These are phyloP conservation scores for Danio rerio DNA, from an alignment of 2,113 vertebrate species.

Conservation along the genomic window DNA sequence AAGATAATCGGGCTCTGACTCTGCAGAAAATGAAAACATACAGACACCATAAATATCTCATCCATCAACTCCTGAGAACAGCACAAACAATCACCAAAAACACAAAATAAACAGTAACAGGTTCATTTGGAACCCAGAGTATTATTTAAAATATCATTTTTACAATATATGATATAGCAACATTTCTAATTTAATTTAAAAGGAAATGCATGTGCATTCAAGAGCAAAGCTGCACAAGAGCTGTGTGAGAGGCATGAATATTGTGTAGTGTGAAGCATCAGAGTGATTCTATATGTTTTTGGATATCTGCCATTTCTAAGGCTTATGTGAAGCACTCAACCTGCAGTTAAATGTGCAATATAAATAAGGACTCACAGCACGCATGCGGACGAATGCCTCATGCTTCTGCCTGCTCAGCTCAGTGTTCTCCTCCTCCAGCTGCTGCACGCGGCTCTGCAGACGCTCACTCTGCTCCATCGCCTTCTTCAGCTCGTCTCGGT, in stretches of 20 bases:
- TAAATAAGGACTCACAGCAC: constrained; percentile 68
- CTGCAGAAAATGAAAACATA: no score
- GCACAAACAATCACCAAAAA: no score
- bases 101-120: not conserved
- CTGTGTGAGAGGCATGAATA: no score
- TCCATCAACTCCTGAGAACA: no score
- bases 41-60: no score
- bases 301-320: no score
- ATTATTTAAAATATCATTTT: not conserved
- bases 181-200: not conserved
- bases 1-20: no score
- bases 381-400: constrained; percentile 65
- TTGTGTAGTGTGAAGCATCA: no score
- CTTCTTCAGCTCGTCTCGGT: constrained; percentile 76
- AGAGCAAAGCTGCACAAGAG: not conserved
- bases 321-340: no score
- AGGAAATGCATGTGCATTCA: not conserved
- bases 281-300: no score
- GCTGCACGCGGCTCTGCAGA: constrained; percentile 66
- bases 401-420: constrained; percentile 67
- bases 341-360: no score
- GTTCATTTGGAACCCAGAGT: no score
- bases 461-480: constrained; percentile 70
- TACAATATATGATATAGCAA: not conserved
- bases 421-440: constrained; percentile 71